These are phyloP conservation scores for Pongo abelii DNA, from an alignment of 2,113 vertebrate genomes.

Conservation along the genomic window DNA sequence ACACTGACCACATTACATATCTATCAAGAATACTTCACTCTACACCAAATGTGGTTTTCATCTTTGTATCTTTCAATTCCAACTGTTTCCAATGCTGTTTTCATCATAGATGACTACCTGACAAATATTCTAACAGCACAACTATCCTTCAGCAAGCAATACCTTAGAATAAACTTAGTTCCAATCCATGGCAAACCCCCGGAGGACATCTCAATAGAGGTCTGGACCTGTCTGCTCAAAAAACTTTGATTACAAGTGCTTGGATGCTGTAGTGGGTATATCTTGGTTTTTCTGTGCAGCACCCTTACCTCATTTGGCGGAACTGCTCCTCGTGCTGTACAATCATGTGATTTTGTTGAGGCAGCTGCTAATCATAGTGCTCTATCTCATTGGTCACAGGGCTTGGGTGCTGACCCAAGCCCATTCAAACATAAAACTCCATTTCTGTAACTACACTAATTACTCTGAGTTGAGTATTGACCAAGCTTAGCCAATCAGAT, in stretches of 20 bases:
- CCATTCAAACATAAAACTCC: background rate
- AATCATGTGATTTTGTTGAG: background rate
- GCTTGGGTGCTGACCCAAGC: background rate
- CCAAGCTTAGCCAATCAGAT: background rate
- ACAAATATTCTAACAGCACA: conserved; percentile 5
- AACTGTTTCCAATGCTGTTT: background rate
- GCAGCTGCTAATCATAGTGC: background rate
- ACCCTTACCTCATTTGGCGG: background rate
- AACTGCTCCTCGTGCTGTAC: background rate
- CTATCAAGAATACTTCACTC: background rate
- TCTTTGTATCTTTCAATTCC: background rate
- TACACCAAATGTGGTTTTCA: background rate
- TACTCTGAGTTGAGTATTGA: background rate
- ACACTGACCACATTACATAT: background rate
- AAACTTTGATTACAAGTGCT: background rate
- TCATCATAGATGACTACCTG: background rate
- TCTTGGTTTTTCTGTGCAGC: background rate
- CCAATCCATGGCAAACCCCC: background rate
- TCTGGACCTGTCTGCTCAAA: background rate
- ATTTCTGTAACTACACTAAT: background rate
- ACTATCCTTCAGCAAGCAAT: background rate
- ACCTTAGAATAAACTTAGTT: conserved; percentile 4
- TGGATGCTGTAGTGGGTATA: background rate
- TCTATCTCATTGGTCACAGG: background rate
- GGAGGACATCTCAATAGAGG: background rate